A percentile compares a stretch with the other conserved stretches of the same genome.
Conservation (phyloP, 2,888 invertebrate genomes). For the Drosophila paracracens region DNA sequence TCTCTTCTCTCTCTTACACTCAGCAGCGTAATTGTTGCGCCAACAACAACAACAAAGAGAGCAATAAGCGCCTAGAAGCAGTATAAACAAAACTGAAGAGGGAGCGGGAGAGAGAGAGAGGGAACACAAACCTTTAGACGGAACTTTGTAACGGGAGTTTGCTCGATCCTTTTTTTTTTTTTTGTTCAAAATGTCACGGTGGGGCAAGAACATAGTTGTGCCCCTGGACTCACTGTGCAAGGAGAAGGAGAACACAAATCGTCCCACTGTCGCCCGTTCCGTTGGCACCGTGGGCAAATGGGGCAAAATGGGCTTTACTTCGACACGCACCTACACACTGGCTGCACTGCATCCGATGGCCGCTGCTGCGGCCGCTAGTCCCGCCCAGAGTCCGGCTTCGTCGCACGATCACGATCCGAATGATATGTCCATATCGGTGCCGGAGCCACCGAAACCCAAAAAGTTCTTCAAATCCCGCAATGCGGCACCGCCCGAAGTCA, state of each 20-base stretch:
- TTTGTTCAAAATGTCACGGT: conserved; percentile 86
- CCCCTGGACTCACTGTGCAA: conserved; percentile 88
- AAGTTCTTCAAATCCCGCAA: conserved; percentile 96
- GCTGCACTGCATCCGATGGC: conserved; percentile 80
- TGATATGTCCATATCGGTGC: conserved; percentile 75
- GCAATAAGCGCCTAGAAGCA: conserved; percentile 30
- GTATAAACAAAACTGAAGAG: conserved; percentile 36
- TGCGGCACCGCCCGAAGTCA: conserved; percentile 86
- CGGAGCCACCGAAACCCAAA: conserved; percentile 90
- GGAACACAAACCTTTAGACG: conserved; percentile 16
- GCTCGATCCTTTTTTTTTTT: not conserved
- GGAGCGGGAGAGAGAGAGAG: not conserved
- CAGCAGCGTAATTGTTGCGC: conserved; percentile 51
- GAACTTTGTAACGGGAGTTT: conserved; percentile 10
- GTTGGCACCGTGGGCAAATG: conserved; percentile 97
- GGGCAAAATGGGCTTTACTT: conserved; percentile 97
- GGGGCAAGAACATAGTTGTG: conserved; percentile 88
- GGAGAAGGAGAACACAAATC: conserved; percentile 92
- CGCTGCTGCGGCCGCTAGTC: conserved; percentile 72
- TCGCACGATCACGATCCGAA: conserved; percentile 82
- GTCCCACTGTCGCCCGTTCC: conserved; percentile 94
- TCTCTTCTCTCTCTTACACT: conserved; percentile 5
- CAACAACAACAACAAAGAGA: conserved; percentile 7
- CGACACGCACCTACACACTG: conserved; percentile 88
- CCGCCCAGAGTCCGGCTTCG: conserved; percentile 69